These are phyloP conservation scores for Lithobates pipiens DNA, from an alignment of 2,797 vertebrate species.

Conservation along the genomic window DNA sequence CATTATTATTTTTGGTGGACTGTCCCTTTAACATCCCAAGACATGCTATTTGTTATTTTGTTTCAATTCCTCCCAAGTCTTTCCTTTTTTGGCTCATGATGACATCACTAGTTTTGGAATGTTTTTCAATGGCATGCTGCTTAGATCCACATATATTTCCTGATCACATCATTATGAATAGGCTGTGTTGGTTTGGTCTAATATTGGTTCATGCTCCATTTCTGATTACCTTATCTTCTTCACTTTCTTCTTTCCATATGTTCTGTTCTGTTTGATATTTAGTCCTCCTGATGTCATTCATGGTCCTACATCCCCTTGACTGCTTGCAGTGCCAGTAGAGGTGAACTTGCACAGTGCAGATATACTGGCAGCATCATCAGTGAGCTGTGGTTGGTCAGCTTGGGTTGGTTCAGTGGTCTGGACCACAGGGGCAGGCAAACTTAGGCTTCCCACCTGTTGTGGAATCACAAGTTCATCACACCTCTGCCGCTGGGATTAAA, in stretches of 20 bases:
- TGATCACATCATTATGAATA: conserved; percentile 44
- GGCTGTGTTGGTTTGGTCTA: conserved; percentile 66
- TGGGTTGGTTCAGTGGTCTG: no score
- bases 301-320: conserved; percentile 41
- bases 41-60: conserved; percentile 36
- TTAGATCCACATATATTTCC: conserved; percentile 33
- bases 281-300: conserved; percentile 71
- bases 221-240: conserved; percentile 56
- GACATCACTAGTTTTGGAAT: conserved; percentile 53
- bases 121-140: conserved; percentile 53
- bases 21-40: conserved; percentile 5
- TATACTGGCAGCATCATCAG: not conserved
- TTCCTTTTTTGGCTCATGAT: conserved; percentile 55
- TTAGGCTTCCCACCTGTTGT: no score
- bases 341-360: conserved; percentile 16
- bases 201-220: conserved; percentile 65
- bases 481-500: no score
- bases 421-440: no score
- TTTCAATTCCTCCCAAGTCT: conserved; percentile 42
- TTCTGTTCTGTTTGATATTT: conserved; percentile 66
- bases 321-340: conserved; percentile 11
- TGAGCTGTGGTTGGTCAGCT: no score
- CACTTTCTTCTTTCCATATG: conserved; percentile 66
- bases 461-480: no score
- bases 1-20: not conserved